Conservation (phyloP, 2,113 vertebrate genomes). For the Circaetus cinerascens region DNA sequence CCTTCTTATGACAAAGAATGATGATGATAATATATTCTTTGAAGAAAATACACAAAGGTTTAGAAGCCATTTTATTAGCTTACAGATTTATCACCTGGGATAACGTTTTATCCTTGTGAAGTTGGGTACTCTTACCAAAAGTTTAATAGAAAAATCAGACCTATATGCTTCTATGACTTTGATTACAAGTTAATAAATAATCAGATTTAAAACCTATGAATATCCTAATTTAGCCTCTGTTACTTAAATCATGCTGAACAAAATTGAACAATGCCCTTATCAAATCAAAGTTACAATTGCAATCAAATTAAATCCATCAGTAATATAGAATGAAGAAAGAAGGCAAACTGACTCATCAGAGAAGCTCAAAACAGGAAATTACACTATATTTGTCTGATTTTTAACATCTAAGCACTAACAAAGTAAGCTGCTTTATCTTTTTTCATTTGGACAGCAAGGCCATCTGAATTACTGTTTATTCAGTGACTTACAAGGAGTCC, state of each 20-base stretch:
- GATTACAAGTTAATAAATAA: neutral
- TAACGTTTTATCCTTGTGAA: neutral
- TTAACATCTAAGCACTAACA: neutral
- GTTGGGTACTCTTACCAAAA: neutral
- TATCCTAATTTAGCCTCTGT: neutral
- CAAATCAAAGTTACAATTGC: neutral
- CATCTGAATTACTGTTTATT: neutral
- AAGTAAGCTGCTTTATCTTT: neutral
- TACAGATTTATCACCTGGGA: neutral
- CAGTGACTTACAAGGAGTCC: neutral
- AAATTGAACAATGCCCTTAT: neutral
- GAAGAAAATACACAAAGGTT: neutral
- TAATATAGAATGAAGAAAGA: neutral
- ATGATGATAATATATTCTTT: neutral
- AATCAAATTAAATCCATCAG: neutral
- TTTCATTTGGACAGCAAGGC: neutral
- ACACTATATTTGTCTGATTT: neutral
- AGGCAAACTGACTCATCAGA: neutral
- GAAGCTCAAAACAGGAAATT: neutral
- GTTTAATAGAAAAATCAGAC: neutral
- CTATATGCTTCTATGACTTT: neutral
- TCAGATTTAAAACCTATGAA: neutral
- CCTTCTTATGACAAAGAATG: neutral
- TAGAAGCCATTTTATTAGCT: neutral
- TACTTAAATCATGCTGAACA: neutral